Evolutionary conservation across 2,113 vertebrate genomes (phyloP), one percentile per base, ranked within the genome.

Genomic region (Bos indicus): DNA sequence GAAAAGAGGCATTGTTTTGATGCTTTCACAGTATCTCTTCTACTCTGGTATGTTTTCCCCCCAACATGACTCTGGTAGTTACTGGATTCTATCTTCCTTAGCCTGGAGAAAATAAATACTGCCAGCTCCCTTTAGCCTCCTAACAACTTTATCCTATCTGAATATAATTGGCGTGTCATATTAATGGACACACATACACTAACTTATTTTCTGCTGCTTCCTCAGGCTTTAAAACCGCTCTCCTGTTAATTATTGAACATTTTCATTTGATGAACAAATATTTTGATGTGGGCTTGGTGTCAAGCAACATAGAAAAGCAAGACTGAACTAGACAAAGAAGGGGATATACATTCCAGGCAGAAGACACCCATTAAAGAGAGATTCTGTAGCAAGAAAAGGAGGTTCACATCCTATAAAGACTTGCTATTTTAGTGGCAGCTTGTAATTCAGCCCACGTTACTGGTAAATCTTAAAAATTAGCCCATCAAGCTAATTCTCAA

Each of bases 391-490:
- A 74, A 95, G 57, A 96, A 95, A 92, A 95, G 85, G 14, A 84
- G 6, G 54, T n/a, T 89, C n/a, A 40, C 21, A 40, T 26, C 19
- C 17, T 28, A 28, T 52, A 62, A 92, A 78, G 26, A 89, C 17
- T 87, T 82, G 67, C 83, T 84, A 71, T 90, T 90, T 96, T 86
- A 90, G 51, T 64, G 40, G 25, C 54, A 86, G 19, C 19, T 97
- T 90, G 28, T 90, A 87, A 92, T 96, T 95, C 80, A 83, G 30
- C 7, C 86, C 77, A 96, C 71, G 0, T 80, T 88, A 86, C 28
- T 80, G n/a, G 28, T 94, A 67, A 91, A 57, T 11, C 60, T 94
- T 89, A 48, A 90, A 96, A 96, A 92, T 82, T 43, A 94, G 78
- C 10, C 26, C 19, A 62, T 77, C 71, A 14, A 43, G 57, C 16